Evolutionary conservation across 2,113 vertebrate species (phyloP).

Genomic region (Bubo blakistoni): DNA sequence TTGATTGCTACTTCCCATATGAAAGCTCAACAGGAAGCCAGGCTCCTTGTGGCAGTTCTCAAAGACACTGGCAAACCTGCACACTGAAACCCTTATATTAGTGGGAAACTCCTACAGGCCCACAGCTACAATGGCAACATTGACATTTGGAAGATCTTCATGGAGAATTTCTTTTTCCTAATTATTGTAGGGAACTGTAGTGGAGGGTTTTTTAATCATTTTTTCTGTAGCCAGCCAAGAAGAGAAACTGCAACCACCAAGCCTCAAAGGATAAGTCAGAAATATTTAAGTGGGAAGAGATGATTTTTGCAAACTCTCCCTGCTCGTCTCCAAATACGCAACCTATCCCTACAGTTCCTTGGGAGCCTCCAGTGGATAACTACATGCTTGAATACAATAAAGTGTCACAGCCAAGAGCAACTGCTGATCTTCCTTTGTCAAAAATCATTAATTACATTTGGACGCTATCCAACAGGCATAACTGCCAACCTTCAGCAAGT

Average conservation of each 20-base stretch:
- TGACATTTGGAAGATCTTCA: background rate
- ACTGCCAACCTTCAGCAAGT: background rate
- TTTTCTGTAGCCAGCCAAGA: background rate
- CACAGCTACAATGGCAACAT: background rate
- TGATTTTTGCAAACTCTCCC: background rate
- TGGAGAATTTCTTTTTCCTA: background rate
- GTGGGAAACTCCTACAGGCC: background rate
- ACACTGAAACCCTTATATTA: background rate
- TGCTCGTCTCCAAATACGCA: background rate
- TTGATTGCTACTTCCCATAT: background rate
- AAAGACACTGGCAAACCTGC: background rate
- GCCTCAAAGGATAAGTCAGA: background rate
- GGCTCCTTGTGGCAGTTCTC: background rate
- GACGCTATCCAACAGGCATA: background rate
- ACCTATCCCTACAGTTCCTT: background rate
- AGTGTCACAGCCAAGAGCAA: background rate
- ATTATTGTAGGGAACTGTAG: background rate
- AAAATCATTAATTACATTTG: background rate
- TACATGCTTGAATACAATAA: background rate
- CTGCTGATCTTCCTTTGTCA: background rate
- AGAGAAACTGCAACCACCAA: background rate
- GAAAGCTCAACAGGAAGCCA: slow-evolving; percentile 3
- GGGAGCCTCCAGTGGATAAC: background rate
- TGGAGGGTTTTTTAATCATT: background rate
- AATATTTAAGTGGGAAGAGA: background rate